phyloP scores from a whole-genome alignment of 2,888 invertebrate genomes.

The Troglohyphantes excavatus region DNA sequence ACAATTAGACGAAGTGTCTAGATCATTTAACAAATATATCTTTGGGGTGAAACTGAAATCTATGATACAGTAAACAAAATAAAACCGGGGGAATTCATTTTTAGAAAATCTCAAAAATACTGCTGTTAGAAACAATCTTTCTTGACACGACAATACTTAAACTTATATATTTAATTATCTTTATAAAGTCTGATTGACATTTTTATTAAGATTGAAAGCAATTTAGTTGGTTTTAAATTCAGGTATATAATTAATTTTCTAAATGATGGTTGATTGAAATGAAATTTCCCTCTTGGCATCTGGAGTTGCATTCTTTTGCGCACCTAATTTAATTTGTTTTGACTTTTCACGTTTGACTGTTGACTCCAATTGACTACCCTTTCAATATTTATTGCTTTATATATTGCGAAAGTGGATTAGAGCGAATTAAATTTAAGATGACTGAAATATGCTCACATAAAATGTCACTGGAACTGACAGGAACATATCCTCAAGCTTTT shows the following conservation, averaged over 20 bases:
- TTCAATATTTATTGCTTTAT: conserved; percentile 1
- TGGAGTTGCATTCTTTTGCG: neutral
- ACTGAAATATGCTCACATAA: conserved; percentile 25
- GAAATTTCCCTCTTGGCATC: neutral
- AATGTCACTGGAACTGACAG: neutral
- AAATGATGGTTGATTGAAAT: neutral
- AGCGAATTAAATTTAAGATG: conserved; percentile 11
- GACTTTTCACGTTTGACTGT: neutral
- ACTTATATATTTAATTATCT: neutral
- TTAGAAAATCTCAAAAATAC: neutral
- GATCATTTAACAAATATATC: conserved; percentile 69
- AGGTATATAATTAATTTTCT: neutral
- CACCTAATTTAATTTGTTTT: conserved; percentile 10
- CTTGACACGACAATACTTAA: neutral
- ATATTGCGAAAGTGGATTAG: conserved; percentile 18
- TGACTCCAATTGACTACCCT: neutral
- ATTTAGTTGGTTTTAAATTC: neutral
- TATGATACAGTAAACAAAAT: conserved; percentile 53
- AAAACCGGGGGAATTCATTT: conserved; percentile 26
- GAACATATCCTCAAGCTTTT: no score
- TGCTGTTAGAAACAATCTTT: neutral
- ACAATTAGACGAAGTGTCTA: conserved; percentile 76
- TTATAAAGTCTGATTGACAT: neutral
- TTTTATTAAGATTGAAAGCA: neutral
- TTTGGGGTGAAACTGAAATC: conserved; percentile 70